Base-by-base conservation (phyloP, 1,140 invertebrate genomes). In the Scaptomyza graminum region DNA sequence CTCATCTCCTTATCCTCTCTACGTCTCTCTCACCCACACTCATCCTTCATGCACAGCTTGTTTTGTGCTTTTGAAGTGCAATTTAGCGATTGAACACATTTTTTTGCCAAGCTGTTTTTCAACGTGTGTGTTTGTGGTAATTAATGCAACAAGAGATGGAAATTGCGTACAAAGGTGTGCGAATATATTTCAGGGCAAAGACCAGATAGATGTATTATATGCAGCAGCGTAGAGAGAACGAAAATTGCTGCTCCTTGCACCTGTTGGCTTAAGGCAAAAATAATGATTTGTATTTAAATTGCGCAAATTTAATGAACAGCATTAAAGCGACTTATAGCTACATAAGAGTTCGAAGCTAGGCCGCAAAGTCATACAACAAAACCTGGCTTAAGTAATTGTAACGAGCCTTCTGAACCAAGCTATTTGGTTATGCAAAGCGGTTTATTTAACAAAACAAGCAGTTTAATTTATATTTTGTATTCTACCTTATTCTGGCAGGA, bases 71-170 rank as follows among this genome's bases (percentile, higher is more conserved):
- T 73, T 73, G 74, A 88, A 87, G 83, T 87, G 82, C 82, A 87
- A 78, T 87, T 87, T 87, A 78, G 83, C 79, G 65, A 69, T 78
- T 75, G 78, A 78, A 82, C 82, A 87, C 75, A 87, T 88, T 79
- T 87, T 66, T 66, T 77, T 39, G 11, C 44, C 52, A 68, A 71
- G 56, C 61, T 74, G 68, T 80, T 76, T 65, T 67, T 61, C 75
- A 47, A 72, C 16, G 31, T 16, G 16, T 15, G 57, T 22, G 37
- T 37, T 51, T 70, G 54, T 73, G 83, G 83, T 87, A 87, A 87
- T 87, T 87, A 87, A 87, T 88, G 82, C 81, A 87, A 77, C 44
- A 56, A 55, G 74, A 41, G 61, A 49, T 28, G 43, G 44, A 47
- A 78, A 66, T 46, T 67, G 55, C 55, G 55, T 60, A 59, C 18